phyloP scores from a whole-genome alignment of 2,888 invertebrate species.

The Andrena marginata region DNA sequence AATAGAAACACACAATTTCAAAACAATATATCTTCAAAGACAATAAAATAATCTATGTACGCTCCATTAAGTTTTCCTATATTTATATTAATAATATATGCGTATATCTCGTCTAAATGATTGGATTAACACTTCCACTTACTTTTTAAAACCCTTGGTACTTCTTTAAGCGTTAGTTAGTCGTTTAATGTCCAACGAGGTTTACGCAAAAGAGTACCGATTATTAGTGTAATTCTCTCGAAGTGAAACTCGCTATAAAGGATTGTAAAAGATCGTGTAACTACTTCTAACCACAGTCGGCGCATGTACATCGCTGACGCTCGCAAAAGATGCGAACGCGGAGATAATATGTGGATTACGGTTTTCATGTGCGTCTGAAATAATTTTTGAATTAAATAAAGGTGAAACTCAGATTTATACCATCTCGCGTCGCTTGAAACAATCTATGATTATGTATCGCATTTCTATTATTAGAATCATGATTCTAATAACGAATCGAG shows the following conservation, averaged over 20 bases:
- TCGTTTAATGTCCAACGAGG: constrained; percentile 15
- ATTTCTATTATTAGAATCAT: neutral
- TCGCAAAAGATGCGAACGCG: constrained; percentile 14
- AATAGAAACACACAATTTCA: constrained; percentile 30
- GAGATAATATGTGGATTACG: constrained; percentile 22
- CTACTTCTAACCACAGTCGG: constrained; percentile 8
- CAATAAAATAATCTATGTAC: constrained; percentile 68
- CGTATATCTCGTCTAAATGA: constrained; percentile 32
- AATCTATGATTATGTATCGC: constrained; percentile 36
- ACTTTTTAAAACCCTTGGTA: constrained; percentile 31
- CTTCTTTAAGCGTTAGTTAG: constrained; percentile 19
- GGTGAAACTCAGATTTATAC: neutral
- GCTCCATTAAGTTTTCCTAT: constrained; percentile 59
- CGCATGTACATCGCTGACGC: neutral
- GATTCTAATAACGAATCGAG: neutral
- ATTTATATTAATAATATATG: constrained; percentile 31
- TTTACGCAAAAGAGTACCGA: neutral
- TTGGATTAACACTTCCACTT: constrained; percentile 25
- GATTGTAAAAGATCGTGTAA: constrained; percentile 20
- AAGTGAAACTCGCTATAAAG: constrained; percentile 6
- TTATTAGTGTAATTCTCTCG: constrained; percentile 6
- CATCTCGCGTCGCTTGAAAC: constrained; percentile 15
- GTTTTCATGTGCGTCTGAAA: constrained; percentile 52
- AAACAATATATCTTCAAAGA: constrained; percentile 63
- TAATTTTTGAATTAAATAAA: constrained; percentile 31